These are phyloP conservation scores for Drosophila niveifrons DNA, from an alignment of 2,888 invertebrate species.

Conservation along the genomic window DNA sequence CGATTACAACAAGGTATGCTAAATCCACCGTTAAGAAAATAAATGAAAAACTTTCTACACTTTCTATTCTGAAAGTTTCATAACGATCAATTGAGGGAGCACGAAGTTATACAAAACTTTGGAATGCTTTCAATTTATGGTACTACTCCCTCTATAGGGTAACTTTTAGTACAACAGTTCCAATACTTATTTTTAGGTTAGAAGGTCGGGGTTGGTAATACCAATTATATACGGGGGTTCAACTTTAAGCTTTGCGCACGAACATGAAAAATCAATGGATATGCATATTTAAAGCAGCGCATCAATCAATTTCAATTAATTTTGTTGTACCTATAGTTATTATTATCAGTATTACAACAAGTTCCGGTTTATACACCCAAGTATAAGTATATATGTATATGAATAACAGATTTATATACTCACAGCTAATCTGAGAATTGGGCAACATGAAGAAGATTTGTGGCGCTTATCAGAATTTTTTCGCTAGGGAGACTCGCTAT, in stretches of 20 bases:
- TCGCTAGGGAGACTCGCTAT: slow-evolving; percentile 39
- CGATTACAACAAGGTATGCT: neutral
- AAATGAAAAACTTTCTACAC: neutral
- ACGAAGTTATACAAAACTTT: neutral
- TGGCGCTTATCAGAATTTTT: slow-evolving; percentile 56
- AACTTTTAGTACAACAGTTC: neutral
- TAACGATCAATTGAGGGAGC: neutral
- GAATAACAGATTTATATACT: neutral
- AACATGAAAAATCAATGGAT: slow-evolving; percentile 59
- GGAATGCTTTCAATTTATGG: no score
- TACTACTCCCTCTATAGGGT: neutral
- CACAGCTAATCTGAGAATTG: slow-evolving; percentile 39
- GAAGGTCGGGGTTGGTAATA: neutral
- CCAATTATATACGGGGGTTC: slow-evolving; percentile 4
- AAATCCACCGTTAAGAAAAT: neutral
- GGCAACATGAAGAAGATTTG: slow-evolving; percentile 25
- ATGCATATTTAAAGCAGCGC: slow-evolving; percentile 26
- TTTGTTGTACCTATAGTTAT: slow-evolving; percentile 20
- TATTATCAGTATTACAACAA: slow-evolving; percentile 31
- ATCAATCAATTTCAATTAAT: slow-evolving; percentile 32
- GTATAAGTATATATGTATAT: neutral
- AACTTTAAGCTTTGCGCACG: neutral
- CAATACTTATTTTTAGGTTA: neutral
- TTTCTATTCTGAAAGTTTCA: neutral
- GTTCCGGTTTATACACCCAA: slow-evolving; percentile 24